A percentile compares a stretch with the other conserved stretches of the same genome.
Evolutionary conservation across 2,113 vertebrate genomes (phyloP).

Genomic region (Cnemophilus loriae): DNA sequence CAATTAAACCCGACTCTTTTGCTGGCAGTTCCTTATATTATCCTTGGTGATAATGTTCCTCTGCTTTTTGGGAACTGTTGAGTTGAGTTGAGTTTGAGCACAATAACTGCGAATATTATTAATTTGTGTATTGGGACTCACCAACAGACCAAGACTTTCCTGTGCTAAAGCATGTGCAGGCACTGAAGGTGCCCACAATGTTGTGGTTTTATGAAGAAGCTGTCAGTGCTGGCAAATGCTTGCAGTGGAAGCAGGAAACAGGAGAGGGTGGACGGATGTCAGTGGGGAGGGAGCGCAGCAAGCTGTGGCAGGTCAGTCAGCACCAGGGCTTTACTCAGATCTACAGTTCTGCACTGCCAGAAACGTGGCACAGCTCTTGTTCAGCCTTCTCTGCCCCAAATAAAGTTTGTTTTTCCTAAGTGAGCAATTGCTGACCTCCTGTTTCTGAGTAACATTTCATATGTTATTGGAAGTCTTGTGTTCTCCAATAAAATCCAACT

Average conservation of each 20-base stretch:
- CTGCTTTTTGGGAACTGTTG: not conserved
- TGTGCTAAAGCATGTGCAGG: accelerated
- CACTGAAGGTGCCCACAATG: not conserved
- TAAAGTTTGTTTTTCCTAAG: not conserved
- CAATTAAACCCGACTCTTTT: not conserved
- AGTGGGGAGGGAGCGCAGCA: too few species aligned
- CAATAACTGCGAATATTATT: not conserved
- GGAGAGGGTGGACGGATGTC: not conserved
- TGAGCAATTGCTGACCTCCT: not conserved
- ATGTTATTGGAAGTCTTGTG: not conserved
- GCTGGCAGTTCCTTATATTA: not conserved
- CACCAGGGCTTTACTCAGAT: accelerated
- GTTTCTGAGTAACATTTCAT: not conserved
- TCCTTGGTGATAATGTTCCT: not conserved
- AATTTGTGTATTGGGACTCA: not conserved
- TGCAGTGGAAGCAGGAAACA: not conserved
- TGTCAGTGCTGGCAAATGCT: not conserved
- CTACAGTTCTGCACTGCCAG: not conserved
- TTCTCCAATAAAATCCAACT: not conserved
- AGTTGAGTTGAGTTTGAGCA: not conserved
- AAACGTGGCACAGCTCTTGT: not conserved
- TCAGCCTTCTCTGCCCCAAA: not conserved
- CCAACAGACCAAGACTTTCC: not conserved
- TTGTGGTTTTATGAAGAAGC: not conserved
- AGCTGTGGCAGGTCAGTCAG: not conserved